Conservation (phyloP, 2,797 vertebrate genomes). For the Xiphophorus birchmanni region DNA sequence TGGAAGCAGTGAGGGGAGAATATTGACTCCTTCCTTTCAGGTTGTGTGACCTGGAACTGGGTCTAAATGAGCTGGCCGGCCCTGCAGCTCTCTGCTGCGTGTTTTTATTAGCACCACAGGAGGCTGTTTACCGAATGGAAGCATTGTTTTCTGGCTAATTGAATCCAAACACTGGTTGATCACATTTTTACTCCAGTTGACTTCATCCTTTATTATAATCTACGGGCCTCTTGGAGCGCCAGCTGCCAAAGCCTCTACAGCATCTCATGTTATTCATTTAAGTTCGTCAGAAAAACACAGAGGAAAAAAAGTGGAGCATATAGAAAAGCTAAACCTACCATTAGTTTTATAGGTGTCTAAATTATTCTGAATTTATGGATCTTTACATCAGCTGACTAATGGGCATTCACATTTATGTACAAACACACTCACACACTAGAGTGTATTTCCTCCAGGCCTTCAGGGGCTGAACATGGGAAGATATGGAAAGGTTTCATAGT, state of each 20-base stretch:
- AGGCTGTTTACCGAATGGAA: constrained; percentile 26
- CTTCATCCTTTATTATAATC: constrained; percentile 16
- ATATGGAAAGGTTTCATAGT: not conserved
- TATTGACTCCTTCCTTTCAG: constrained; percentile 3
- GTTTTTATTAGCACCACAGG: constrained; percentile 49
- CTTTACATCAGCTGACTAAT: no score
- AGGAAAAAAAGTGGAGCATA: not conserved
- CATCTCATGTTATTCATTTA: not conserved
- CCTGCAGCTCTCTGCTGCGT: constrained; percentile 44
- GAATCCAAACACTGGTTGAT: constrained; percentile 19
- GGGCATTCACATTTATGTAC: no score
- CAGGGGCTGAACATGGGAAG: no score
- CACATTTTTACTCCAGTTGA: constrained; percentile 8
- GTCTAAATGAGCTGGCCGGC: constrained; percentile 15
- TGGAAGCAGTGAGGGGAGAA: not conserved
- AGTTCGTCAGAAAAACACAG: not conserved
- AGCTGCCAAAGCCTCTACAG: not conserved
- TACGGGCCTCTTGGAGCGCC: not conserved
- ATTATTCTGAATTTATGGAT: not conserved
- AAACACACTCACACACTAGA: no score
- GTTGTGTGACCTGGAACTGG: not conserved
- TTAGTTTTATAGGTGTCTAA: not conserved
- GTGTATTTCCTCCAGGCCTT: no score
- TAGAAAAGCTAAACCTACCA: not conserved
- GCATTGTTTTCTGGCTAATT: constrained; percentile 17